Conservation (phyloP, 2,113 vertebrate genomes). For the Athene cunicularia region DNA sequence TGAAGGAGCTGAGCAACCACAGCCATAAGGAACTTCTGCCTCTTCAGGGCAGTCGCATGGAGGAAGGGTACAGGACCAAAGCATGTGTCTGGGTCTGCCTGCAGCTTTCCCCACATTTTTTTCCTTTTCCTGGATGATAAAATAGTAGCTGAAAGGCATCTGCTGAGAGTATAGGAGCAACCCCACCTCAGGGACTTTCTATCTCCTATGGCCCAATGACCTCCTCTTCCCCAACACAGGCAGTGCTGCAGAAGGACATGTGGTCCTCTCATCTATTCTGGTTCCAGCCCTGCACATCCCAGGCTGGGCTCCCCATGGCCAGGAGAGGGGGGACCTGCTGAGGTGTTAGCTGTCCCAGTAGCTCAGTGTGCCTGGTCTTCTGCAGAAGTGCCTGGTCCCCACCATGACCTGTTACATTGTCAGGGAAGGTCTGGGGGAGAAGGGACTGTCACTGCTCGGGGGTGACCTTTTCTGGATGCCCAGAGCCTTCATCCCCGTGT, state of each 20-base stretch:
- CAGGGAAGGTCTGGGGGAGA: background rate
- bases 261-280: background rate
- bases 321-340: background rate
- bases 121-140: background rate
- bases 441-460: background rate
- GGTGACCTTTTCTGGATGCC: background rate
- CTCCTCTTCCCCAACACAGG: rapidly evolving
- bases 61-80: background rate
- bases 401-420: rapidly evolving
- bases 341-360: background rate
- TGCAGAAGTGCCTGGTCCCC: background rate
- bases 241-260: background rate
- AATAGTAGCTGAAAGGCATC: background rate
- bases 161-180: background rate
- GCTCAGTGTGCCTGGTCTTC: too few species aligned
- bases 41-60: background rate
- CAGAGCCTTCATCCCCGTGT: rapidly evolving
- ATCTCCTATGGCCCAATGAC: background rate
- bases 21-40: background rate
- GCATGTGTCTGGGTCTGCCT: rapidly evolving
- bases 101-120: background rate
- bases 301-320: background rate
- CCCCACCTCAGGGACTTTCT: background rate
- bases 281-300: background rate
- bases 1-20: background rate